Conservation (phyloP, 2,113 vertebrate genomes). For the Acanthochromis polyacanthus region DNA sequence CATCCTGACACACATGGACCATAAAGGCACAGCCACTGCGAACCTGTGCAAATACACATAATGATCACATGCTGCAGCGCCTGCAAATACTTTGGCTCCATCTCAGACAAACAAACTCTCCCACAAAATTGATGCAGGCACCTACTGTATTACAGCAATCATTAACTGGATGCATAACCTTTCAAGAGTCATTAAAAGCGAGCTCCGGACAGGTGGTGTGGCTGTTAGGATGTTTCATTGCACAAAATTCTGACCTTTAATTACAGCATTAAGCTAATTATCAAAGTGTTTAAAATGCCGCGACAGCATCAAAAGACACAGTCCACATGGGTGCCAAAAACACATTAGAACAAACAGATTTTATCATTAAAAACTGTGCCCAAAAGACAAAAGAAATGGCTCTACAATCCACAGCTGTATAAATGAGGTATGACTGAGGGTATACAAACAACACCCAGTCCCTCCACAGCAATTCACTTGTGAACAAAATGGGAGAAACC, state of each 20-base stretch:
- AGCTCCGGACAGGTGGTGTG: conserved; percentile 28
- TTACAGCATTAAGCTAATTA: conserved; percentile 69
- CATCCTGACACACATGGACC: conserved; percentile 98
- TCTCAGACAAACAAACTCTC: conserved; percentile 43
- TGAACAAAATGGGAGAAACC: conserved; percentile 35
- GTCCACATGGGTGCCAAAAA: conserved; percentile 18
- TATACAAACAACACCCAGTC: conserved; percentile 7
- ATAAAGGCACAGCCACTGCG: conserved; percentile 99
- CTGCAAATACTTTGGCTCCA: conserved; percentile 18
- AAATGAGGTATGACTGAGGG: conserved; percentile 11
- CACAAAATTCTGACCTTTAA: conserved; percentile 68
- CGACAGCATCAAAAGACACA: too few relatives aligned
- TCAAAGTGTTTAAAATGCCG: conserved; percentile 59
- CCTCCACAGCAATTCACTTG: conserved; percentile 30
- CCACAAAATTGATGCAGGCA: conserved; percentile 27
- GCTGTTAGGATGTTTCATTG: conserved; percentile 36
- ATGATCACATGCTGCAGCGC: conserved; percentile 16
- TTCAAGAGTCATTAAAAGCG: conserved; percentile 47
- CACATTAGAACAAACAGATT: conserved; percentile 28
- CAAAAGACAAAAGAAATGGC: not conserved
- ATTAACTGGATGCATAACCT: conserved; percentile 66
- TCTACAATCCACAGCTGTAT: conserved; percentile 22
- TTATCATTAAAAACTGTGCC: not conserved
- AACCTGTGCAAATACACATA: conserved; percentile 84
- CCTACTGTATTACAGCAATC: conserved; percentile 44